Evolutionary conservation across 2,113 vertebrate genomes (phyloP), one percentile per base, ranked within the genome.

Genomic region (Oenanthe oenanthe): DNA sequence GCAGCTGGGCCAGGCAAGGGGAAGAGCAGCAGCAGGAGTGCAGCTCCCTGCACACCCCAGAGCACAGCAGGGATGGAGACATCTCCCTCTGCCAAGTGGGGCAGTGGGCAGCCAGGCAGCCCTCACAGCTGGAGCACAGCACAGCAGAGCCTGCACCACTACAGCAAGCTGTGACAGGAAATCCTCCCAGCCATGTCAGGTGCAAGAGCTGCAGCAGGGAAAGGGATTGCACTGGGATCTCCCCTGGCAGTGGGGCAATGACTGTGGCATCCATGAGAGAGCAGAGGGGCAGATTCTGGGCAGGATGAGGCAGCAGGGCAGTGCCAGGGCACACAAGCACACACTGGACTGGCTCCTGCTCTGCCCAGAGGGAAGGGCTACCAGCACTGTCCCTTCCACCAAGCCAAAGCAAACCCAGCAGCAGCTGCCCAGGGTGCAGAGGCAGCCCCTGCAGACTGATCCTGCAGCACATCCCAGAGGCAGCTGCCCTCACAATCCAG

Each of bases 81-180:
- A 26, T 2, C 13, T 22, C 63, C 4, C 32, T 36, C 22, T 40
- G 57, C 28, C 61, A 43, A 53, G 25, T 6, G 0, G 0, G 71
- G n/a, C 2, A 0, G 25, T 0, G 8, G 25, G 65, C 75, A 40
- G 58, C 13, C 36, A 50, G n/a, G n/a, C n/a, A 57, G 48, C 12
- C 61, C 1, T 0, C 36, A 45, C 36, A 57, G 8, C 13, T 3
- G 31, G 11, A 61, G 26, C 51, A 29, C 1, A 12, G 38, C 29
- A 6, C 40, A 28, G 24, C 13, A 17, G 7, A 60, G 32, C 25
- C 4, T 15, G n/a, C 22, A 68, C 5, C 1, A 24, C 47, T 5
- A 31, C 18, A 53, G 48, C 29, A 45, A 40, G 13, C 43, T 20
- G 53, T 50, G 67, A 50, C 48, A 60, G n/a, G 50, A 25, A 60